Evolutionary conservation across 2,888 invertebrate species (phyloP), one percentile per base, ranked within the genome.

Genomic region (Pseudococcus viburni): DNA sequence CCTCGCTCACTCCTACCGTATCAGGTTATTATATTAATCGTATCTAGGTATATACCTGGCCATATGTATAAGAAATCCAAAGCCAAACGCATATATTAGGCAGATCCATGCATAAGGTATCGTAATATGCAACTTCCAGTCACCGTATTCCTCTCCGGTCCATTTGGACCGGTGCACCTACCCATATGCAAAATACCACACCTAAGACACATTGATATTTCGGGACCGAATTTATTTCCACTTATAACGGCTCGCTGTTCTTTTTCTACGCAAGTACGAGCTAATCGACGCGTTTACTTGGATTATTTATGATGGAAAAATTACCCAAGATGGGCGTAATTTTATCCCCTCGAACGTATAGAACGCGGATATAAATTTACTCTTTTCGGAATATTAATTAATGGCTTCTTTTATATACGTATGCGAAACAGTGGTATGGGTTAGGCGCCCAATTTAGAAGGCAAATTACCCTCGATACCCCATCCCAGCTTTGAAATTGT

Each of bases 381-480:
- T 19, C 64, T 64, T 64, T 64, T 64, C 64, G 64, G 19, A 64
- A 22, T 64, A 64, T 64, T 64, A 64, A 64, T 64, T 64, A 64
- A 64, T 64, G 22, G 64, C 64, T 64, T 64, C 22, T 64, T 8
- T 19, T 19, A 64, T 12, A 17, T 17, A 51, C 51, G 59, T 59
- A 8, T 17, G 8, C 6, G 64, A 22, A 11, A 2, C 26, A 3
- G 1, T 33, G 26, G 26, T 3, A 33, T 33, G 3, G 26, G 26
- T 3, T 33, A 22, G 19, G 64, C 12, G 12, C 8, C 64, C 64
- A 64, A 64, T 64, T 64, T 64, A 64, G 22, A 64, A 64, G 64
- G 19, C 64, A 64, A 64, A 64, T 64, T 64, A 64, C 19, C 64
- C 64, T 64, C 19, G 26, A 33, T 33, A 33, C 26, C 64, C 22